Evolutionary conservation across 2,113 vertebrate species (phyloP).

Genomic region (Arenaria interpres): DNA sequence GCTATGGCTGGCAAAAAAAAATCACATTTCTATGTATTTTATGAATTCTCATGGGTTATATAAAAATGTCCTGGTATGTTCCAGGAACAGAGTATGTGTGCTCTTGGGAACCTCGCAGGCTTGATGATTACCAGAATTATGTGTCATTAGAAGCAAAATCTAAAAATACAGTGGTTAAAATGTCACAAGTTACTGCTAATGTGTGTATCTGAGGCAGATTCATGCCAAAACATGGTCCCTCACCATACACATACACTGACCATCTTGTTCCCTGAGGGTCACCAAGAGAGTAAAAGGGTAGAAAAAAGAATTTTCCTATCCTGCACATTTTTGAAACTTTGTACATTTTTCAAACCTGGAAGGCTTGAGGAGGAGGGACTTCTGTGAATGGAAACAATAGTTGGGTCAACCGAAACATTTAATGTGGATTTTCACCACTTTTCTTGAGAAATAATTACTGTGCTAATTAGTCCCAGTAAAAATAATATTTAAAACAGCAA

Average conservation of each 20-base stretch:
- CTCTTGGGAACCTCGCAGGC: background rate
- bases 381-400: background rate
- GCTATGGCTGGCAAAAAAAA: background rate
- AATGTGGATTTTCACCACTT: background rate
- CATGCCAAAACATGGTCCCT: background rate
- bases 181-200: background rate
- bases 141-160: background rate
- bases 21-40: background rate
- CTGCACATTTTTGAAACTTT: background rate
- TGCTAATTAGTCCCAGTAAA: constrained; percentile 7
- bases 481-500: background rate
- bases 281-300: background rate
- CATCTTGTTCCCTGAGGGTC: background rate
- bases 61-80: background rate
- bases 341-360: background rate
- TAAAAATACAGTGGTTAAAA: background rate
- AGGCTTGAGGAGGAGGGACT: background rate
- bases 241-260: background rate
- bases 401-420: background rate
- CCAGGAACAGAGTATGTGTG: background rate
- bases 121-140: background rate
- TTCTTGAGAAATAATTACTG: background rate
- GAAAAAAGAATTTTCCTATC: background rate
- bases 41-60: background rate
- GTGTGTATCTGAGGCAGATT: background rate